These are phyloP conservation scores for Chloropsis hardwickii DNA, from an alignment of 2,113 vertebrate species.

Conservation along the genomic window DNA sequence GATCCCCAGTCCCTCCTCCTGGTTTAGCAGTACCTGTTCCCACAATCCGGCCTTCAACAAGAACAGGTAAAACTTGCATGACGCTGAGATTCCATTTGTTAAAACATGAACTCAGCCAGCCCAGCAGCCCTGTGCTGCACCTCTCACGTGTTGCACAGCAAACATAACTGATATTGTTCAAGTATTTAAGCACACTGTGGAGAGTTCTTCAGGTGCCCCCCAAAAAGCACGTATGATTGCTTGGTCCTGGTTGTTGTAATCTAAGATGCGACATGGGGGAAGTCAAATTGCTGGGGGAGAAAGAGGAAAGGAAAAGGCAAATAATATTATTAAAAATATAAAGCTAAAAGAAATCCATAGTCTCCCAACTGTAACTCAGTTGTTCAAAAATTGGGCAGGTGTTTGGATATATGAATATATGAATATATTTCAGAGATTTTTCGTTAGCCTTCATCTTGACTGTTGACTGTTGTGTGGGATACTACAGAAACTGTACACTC, in stretches of 20 bases:
- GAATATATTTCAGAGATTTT: background rate
- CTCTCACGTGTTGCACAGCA: background rate
- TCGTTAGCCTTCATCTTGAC: background rate
- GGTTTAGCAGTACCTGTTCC: slow-evolving; percentile 82
- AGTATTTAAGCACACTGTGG: background rate
- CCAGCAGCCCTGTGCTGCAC: background rate
- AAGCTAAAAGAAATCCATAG: background rate
- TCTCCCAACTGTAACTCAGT: background rate
- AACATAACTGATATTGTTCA: background rate
- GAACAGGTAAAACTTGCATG: slow-evolving; percentile 72
- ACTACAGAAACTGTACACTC: background rate
- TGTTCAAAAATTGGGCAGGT: background rate
- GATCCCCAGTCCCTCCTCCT: slow-evolving; percentile 78
- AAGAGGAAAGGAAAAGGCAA: background rate
- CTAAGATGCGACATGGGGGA: background rate
- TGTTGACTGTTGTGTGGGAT: background rate
- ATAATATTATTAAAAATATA: background rate
- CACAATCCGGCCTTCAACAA: slow-evolving; percentile 80
- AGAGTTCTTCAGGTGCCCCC: background rate
- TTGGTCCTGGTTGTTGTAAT: background rate
- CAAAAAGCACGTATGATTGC: background rate
- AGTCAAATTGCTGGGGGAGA: background rate
- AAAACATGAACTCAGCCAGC: background rate
- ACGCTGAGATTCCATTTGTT: background rate
- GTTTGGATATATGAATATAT: background rate